phyloP scores from a whole-genome alignment of 2,797 vertebrate genomes.

The Falco concolor region DNA sequence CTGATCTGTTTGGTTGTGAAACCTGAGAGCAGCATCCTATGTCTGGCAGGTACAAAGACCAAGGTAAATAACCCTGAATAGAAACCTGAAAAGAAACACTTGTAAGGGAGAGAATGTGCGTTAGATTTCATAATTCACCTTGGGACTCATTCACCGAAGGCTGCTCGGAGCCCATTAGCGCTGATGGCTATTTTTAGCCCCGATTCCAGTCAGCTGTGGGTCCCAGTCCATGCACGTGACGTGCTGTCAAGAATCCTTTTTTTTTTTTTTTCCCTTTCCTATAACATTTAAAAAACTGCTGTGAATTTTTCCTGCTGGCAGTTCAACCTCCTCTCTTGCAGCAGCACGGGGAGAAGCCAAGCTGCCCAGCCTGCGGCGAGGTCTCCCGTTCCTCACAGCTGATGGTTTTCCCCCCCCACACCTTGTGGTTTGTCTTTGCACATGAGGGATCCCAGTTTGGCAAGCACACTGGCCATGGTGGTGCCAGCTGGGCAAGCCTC shows the following conservation, averaged over 20 bases:
- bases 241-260: background rate
- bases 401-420: background rate
- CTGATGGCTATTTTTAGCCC: background rate
- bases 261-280: background rate
- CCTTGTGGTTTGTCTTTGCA: background rate
- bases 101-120: background rate
- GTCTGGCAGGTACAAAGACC: background rate
- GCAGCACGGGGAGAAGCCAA: background rate
- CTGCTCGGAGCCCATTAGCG: background rate
- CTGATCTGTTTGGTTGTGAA: background rate
- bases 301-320: background rate
- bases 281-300: background rate
- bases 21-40: background rate
- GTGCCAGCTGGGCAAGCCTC: background rate
- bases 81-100: background rate
- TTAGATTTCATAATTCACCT: constrained; percentile 24
- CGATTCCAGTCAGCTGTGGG: constrained; percentile 1
- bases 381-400: background rate
- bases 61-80: background rate
- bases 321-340: background rate
- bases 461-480: background rate
- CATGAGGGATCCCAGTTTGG: background rate
- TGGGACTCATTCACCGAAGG: background rate
- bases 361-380: background rate
- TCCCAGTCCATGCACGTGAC: background rate